Evolutionary conservation across 2,113 vertebrate species (phyloP), one percentile per base, ranked within the genome.

Genomic region (Poeciliopsis retropinna): DNA sequence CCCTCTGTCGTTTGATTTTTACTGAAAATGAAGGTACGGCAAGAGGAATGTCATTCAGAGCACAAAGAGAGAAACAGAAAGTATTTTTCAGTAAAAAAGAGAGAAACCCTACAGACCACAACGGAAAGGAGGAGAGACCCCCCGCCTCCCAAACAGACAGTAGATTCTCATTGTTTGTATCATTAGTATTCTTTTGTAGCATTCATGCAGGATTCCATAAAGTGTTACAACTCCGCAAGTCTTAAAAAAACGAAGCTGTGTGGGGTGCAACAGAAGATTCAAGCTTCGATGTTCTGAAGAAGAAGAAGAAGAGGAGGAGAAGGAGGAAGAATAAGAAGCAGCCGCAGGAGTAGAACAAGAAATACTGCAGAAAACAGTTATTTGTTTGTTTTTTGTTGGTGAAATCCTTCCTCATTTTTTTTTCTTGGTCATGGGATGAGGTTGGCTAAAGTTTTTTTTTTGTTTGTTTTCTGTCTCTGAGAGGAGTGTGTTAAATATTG

Each of bases 201-300:
- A 94, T 90, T 94, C 94, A 95, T 95, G 94, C 94, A 95, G 88
- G 92, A 93, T 91, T 94, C 87, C 91, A 92, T 90, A 89, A 88
- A 89, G 85, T 93, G 91, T 87, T 11, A 91, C 87, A 91, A 92
- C 89, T 93, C 88, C 86, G 90, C 87, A 87, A 93, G 92, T 93
- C 90, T 92, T 91, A 90, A 88, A 74, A 71, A 94, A 93, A 91
- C 88, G 83, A 93, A 94, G 93, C 90, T 86, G 90, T 75, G 88
- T 90, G 81, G 76, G 87, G 87, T 94, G 94, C 92, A 94, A 95
- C 93, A 91, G 88, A 94, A 94, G 91, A 94, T 92, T 94, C 93
- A 94, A 94, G 94, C 92, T 91, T 93, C 92, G 83, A 90, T 94
- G 93, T 94, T 94, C 93, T 91, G 87, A 86, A 92, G 87, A 90